Evolutionary conservation across 1,140 invertebrate genomes (phyloP).

Genomic region (Subanguina moxae): DNA sequence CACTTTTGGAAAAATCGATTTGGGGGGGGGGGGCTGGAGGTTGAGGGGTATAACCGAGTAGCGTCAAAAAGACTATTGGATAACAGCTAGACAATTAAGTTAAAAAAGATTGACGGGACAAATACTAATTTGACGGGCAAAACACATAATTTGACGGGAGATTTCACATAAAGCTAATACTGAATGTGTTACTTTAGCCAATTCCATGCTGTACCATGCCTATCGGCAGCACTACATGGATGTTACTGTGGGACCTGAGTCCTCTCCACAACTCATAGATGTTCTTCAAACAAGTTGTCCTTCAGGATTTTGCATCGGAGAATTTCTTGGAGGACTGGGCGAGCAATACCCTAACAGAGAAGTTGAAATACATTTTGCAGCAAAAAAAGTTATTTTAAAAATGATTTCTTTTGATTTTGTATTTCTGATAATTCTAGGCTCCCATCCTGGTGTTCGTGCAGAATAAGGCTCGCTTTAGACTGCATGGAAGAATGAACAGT

Average conservation of each 20-base stretch:
- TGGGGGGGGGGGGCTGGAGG: too few species aligned
- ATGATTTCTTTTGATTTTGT: conserved; percentile 6
- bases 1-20: too few species aligned
- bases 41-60: too few species aligned
- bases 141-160: too few species aligned
- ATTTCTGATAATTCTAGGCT: conserved; percentile 19
- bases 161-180: too few species aligned
- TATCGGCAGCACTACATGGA: conserved; percentile 55
- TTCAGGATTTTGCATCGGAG: conserved; percentile 55
- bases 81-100: too few species aligned
- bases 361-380: conserved; percentile 56
- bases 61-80: too few species aligned
- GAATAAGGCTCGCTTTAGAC: conserved; percentile 49
- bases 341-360: conserved; percentile 53
- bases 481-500: conserved; percentile 55
- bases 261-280: conserved; percentile 47
- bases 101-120: too few species aligned
- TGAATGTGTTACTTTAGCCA: conserved; percentile 37
- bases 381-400: conserved; percentile 42
- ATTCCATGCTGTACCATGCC: conserved; percentile 59
- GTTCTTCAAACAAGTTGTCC: conserved; percentile 51
- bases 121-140: too few species aligned
- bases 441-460: conserved; percentile 58
- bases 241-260: conserved; percentile 49
- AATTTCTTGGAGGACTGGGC: conserved; percentile 54